These are phyloP conservation scores for Uropetala carovei DNA, from an alignment of 2,888 invertebrate species.

Conservation along the genomic window DNA sequence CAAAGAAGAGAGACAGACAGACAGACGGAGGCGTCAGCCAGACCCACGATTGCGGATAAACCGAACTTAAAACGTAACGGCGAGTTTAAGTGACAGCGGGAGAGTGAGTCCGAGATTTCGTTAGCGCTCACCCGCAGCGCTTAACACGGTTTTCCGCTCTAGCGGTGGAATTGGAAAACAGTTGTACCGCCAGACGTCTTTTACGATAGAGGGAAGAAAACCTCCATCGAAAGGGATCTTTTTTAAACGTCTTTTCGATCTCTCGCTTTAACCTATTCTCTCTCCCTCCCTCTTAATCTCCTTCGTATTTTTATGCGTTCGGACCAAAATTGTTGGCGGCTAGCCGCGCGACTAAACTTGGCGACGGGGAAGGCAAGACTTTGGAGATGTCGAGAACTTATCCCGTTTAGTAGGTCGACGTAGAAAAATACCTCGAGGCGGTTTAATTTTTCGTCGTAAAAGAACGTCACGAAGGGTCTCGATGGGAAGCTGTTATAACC, in stretches of 20 bases:
- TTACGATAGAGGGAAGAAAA: conserved; percentile 21
- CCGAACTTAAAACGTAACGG: conserved; percentile 8
- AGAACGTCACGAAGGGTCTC: too few relatives aligned
- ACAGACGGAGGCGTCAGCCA: too few relatives aligned
- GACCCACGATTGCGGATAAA: background rate
- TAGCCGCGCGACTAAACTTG: background rate
- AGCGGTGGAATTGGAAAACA: background rate
- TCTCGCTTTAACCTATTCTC: background rate
- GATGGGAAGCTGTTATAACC: too few relatives aligned
- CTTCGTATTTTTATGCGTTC: conserved; percentile 2
- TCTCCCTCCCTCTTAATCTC: background rate
- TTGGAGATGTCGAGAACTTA: too few relatives aligned
- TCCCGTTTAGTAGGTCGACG: too few relatives aligned
- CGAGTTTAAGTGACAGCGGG: background rate
- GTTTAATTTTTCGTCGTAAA: too few relatives aligned
- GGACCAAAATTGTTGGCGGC: background rate
- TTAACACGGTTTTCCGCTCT: conserved; percentile 54
- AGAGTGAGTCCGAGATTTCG: background rate
- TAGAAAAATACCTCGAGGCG: too few relatives aligned
- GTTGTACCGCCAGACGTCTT: conserved; percentile 39
- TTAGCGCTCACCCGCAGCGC: conserved; percentile 23
- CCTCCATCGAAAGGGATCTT: background rate
- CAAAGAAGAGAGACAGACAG: too few relatives aligned
- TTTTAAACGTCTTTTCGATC: background rate
- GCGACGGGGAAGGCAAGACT: background rate